Conservation (phyloP, 1,140 invertebrate species). For the Eumeta japonica region DNA sequence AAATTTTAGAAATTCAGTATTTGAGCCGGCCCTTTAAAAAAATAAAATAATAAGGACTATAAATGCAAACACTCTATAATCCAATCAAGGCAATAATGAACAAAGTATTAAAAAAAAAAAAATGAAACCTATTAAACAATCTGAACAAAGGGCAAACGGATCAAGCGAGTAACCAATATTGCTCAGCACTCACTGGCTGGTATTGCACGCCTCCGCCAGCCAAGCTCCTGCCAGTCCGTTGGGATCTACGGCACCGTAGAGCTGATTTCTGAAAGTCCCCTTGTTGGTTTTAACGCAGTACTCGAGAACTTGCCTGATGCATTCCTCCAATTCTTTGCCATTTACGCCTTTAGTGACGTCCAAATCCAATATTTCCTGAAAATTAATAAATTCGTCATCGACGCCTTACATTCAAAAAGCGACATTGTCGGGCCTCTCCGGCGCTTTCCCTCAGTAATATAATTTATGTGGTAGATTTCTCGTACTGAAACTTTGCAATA, state of each 20-base stretch:
- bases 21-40: no score
- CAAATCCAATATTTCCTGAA: conserved; percentile 55
- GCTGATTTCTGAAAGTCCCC: conserved; percentile 73
- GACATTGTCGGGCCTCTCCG: conserved; percentile 1
- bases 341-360: conserved; percentile 49
- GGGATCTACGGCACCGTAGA: conserved; percentile 72
- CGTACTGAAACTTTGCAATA: no score
- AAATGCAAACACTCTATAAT: no score
- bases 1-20: no score
- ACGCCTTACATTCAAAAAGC: conserved; percentile 2
- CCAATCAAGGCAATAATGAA: no score
- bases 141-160: no score
- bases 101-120: no score
- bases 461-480: no score
- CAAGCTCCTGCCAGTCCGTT: conserved; percentile 74
- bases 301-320: conserved; percentile 61
- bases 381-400: conserved; percentile 8
- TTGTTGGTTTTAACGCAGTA: conserved; percentile 75
- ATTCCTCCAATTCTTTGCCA: conserved; percentile 54
- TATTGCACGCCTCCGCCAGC: conserved; percentile 75
- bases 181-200: conserved; percentile 67
- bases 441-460: no score
- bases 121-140: no score
- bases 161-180: no score
- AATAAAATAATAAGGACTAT: no score